Evolutionary conservation across 2,797 vertebrate genomes (phyloP).

Genomic region (Poecilia wingei): DNA sequence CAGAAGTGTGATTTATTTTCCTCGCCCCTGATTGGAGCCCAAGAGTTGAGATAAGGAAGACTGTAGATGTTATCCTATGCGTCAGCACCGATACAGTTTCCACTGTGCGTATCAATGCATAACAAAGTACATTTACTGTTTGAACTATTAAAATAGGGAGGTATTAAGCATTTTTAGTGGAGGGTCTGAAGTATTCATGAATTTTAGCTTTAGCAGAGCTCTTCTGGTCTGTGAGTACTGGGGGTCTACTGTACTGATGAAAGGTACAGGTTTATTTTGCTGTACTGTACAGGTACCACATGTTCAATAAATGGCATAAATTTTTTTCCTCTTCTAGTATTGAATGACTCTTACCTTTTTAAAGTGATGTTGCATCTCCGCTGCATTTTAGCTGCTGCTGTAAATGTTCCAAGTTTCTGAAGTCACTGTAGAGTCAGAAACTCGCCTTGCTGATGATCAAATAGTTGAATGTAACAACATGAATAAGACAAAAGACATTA

Average conservation of each 20-base stretch:
- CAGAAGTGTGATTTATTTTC: not conserved
- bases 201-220: not conserved
- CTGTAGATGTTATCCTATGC: not conserved
- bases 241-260: not conserved
- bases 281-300: not conserved
- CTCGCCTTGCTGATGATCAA: not conserved
- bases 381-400: not conserved
- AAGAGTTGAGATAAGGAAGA: not conserved
- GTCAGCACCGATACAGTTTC: not conserved
- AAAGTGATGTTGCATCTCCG: too few relatives aligned
- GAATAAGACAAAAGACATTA: not conserved
- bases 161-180: not conserved
- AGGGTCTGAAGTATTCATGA: not conserved
- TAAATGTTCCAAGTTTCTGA: not conserved
- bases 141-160: not conserved
- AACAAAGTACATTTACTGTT: not conserved
- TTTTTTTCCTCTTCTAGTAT: not conserved
- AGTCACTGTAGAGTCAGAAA: not conserved
- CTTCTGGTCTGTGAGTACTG: not conserved
- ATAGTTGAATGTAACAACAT: not conserved
- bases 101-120: not conserved
- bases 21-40: not conserved
- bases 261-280: not conserved
- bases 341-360: not conserved
- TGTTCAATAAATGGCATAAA: not conserved